phyloP scores from a whole-genome alignment of 30 jellyfish, hydroid and myxozoan species.

The Chrysaora quinquecirrha region DNA sequence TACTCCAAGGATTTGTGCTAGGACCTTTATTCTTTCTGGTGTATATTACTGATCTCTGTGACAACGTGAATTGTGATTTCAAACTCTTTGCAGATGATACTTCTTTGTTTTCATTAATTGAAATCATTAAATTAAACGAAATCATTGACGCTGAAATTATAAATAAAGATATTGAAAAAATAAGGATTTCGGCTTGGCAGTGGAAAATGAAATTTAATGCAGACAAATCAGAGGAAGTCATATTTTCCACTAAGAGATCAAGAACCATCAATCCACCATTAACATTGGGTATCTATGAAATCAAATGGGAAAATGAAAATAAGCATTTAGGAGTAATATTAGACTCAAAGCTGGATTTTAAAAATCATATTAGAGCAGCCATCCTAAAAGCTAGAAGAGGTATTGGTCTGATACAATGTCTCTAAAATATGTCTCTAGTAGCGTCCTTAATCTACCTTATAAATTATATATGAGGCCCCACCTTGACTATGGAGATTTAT shows the following conservation, averaged over 20 bases:
- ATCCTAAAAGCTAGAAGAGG: not conserved
- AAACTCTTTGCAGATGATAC: constrained; percentile 59
- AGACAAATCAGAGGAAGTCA: not conserved
- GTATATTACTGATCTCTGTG: constrained; percentile 32
- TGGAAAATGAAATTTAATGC: constrained; percentile 8
- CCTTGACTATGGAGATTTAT: too few species aligned
- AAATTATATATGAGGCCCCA: too few species aligned
- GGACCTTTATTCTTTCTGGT: constrained; percentile 55
- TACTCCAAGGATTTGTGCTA: constrained; percentile 58
- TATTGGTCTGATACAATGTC: not conserved
- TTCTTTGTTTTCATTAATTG: constrained; percentile 9
- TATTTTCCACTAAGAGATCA: not conserved
- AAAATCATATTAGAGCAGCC: not conserved
- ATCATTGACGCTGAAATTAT: not conserved
- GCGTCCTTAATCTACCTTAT: too few species aligned
- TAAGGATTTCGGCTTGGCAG: not conserved
- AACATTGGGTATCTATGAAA: not conserved
- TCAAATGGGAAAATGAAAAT: not conserved
- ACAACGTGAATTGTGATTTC: constrained; percentile 30
- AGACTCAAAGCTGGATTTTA: not conserved
- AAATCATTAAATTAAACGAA: not conserved
- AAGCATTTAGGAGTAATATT: not conserved
- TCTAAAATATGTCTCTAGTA: too few species aligned
- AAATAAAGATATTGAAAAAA: not conserved
- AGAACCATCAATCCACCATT: not conserved